Evolutionary conservation across 53 echinoderm and acorn worm genomes (phyloP).

Genomic region (Temnopleurus reevesii): DNA sequence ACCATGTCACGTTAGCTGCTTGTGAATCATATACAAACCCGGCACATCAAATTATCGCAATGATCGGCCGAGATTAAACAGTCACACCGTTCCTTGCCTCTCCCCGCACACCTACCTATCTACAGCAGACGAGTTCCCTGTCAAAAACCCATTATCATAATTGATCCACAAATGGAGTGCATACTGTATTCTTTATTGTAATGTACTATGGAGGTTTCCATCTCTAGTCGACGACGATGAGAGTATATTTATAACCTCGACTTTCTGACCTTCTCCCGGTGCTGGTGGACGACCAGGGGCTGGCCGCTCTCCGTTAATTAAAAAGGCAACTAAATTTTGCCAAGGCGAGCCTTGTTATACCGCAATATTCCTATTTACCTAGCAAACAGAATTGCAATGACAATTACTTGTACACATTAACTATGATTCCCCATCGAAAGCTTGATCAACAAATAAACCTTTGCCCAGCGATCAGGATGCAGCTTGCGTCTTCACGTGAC

Average conservation of each 20-base stretch:
- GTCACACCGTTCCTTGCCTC: background rate
- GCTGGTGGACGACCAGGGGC: background rate
- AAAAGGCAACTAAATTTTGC: slow-evolving; percentile 50
- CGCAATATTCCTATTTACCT: slow-evolving; percentile 22
- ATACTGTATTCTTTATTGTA: slow-evolving; percentile 40
- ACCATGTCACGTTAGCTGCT: background rate
- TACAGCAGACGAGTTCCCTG: background rate
- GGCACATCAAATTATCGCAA: background rate
- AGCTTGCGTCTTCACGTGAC: background rate
- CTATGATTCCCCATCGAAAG: slow-evolving; percentile 24
- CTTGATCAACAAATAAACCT: slow-evolving; percentile 31
- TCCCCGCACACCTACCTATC: background rate
- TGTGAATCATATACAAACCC: slow-evolving; percentile 4
- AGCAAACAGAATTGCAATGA: slow-evolving; percentile 44
- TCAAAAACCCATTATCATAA: slow-evolving; percentile 62
- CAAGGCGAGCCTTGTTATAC: slow-evolving; percentile 18
- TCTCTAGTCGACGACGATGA: background rate
- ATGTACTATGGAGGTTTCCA: background rate
- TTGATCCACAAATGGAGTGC: slow-evolving; percentile 60
- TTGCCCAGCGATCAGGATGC: background rate
- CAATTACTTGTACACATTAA: slow-evolving; percentile 45
- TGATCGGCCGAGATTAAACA: slow-evolving; percentile 6
- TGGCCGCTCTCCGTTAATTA: slow-evolving; percentile 54
- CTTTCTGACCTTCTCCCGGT: slow-evolving; percentile 23
- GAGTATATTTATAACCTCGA: slow-evolving; percentile 40